Conservation (phyloP, 2,888 invertebrate genomes). For the Drosophila lutescens region DNA sequence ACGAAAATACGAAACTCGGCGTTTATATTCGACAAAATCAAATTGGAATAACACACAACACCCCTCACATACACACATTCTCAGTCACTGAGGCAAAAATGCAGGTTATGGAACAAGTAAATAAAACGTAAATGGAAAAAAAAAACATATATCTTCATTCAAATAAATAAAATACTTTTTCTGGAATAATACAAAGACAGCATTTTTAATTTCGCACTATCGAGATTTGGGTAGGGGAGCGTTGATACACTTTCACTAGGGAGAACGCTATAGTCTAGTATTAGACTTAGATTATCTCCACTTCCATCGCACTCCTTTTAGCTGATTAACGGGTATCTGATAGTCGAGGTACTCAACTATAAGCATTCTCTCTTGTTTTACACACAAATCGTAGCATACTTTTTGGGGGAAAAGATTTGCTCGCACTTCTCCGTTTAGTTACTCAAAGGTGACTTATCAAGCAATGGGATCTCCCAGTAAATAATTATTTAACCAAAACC, state of each 20-base stretch:
- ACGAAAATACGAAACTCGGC: conserved; percentile 26
- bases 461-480: background rate
- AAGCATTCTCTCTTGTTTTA: background rate
- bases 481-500: conserved; percentile 5
- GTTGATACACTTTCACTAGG: too few relatives aligned
- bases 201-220: background rate
- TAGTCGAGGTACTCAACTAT: too few relatives aligned
- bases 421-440: background rate
- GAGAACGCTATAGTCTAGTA: too few relatives aligned
- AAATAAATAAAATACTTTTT: conserved; percentile 82
- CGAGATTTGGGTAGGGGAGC: background rate
- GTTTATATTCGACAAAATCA: conserved; percentile 33
- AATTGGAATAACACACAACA: conserved; percentile 24
- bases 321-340: too few relatives aligned
- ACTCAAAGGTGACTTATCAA: conserved; percentile 3
- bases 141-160: conserved; percentile 76
- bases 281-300: too few relatives aligned
- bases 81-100: conserved; percentile 41
- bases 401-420: background rate
- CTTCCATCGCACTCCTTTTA: too few relatives aligned
- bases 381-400: background rate
- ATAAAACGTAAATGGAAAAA: conserved; percentile 49
- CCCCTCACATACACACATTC: conserved; percentile 9
- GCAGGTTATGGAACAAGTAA: conserved; percentile 68
- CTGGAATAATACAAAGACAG: conserved; percentile 77